Base-by-base conservation (phyloP, 2,797 vertebrate genomes). In the Epinephelus malabaricus region DNA sequence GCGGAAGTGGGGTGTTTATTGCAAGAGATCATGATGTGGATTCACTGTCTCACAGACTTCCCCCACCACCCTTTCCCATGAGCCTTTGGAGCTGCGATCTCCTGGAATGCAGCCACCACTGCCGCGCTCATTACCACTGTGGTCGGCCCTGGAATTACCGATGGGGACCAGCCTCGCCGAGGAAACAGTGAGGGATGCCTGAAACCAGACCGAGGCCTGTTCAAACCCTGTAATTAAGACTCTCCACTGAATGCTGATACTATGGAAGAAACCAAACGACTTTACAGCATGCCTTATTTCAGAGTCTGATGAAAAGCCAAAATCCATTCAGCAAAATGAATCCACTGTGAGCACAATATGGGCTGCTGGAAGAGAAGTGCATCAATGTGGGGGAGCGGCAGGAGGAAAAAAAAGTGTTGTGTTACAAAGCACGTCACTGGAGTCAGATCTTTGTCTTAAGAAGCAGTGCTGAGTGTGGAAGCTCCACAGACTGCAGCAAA, bases 201-300 rank as follows among this genome's bases (percentile, higher is more conserved):
- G 94, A 93, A 95, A 92, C 89, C 80, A 90, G 90, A 92, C 94
- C 92, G 82, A 86, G 88, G 90, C 92, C 88, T 78, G 89, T 72
- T 87, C 49, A 11, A 94, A 95, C 88, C 93, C 95, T 95, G 92
- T 95, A 94, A 96, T 96, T 96, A 95, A 94, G 92, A 94, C 95
- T 94, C 93, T 94, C 88, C 81, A 83, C 86, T 93, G 92, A 95
- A 90, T 92, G 92, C 94, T 95, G 95, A 95, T 95, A 93, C 94
- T 94, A 91, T 93, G 92, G 92, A 94, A 95, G 93, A 94, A 93
- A 93, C 91, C 90, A 93, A 95, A 95, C 63, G 89, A 94, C 91
- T 95, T 95, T 94, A 93, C 92, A 95, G 90, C 86, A 92, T 94
- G 92, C 91, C 86, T 93, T 91, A 86, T 89, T 94, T 92, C 87